Base-by-base conservation (phyloP, 2,797 vertebrate genomes). In the Peromyscus attwateri region DNA sequence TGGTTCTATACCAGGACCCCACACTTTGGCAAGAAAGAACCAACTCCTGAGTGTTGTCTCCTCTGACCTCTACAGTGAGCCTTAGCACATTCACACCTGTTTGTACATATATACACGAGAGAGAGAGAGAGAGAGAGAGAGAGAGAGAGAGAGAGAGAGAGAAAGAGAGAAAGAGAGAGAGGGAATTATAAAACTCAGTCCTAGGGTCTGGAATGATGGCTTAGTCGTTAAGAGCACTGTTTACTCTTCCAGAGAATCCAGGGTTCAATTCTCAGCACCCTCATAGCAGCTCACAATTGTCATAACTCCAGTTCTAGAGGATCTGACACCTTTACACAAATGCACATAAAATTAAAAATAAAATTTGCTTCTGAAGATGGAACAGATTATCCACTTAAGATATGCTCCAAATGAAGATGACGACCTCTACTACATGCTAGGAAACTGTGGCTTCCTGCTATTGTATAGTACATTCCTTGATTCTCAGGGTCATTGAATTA, bases 401-500 rank as follows among this genome's bases (percentile, higher is more conserved):
- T 77, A 27, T 79, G 55, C 17, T 14, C 4, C 46, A 87, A n/a
- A 70, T 52, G 9, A 49, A 37, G 29, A 55, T 4, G 7, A 55
- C 37, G 4, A n/a, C 25, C 23, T 87, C 37, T 60, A 46, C 12
- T 80, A 16, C 31, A 84, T 16, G 14, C 13, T 76, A 29, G 60
- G 49, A 60, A 92, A 87, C 17, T 79, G 19, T 60, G 82, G 14
- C 46, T 55, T 40, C 12, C 80, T 85, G 23, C 8, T 71, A 46
- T 62, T 89, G 3, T n/a, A 62, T 2, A 21, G 11, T 23, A n/a
- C 5, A 34, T 25, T 55, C 25, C 88, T 96, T 25, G 34, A 4
- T 23, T 92, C 25, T 25, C 68, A 83, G 89, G 29, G n/a, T 83
- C 66, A 84, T 5, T 91, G 73, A 89, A 80, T 87, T 91, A 40